A percentile compares a stretch with the other conserved stretches of the same genome.
These are phyloP conservation scores for Eristalis tenax DNA, from an alignment of 2,888 invertebrate genomes.

Conservation along the genomic window DNA sequence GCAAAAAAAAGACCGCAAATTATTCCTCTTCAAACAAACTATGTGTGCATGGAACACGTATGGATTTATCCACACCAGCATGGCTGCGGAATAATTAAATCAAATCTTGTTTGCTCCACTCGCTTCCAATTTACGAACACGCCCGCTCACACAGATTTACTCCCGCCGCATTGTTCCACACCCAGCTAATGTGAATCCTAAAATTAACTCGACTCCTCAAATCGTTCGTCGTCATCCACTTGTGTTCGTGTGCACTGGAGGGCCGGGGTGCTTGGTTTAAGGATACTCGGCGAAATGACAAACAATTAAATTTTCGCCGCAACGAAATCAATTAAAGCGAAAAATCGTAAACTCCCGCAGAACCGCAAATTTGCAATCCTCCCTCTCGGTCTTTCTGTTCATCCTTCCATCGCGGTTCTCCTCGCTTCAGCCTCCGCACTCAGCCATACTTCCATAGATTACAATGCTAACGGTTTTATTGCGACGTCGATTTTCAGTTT, in stretches of 20 bases:
- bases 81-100: not conserved
- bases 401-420: not conserved
- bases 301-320: slow-evolving; percentile 58
- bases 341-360: not conserved
- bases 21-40: not conserved
- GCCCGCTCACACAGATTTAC: not conserved
- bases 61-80: not conserved
- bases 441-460: not conserved
- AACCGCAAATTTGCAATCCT: slow-evolving; percentile 30
- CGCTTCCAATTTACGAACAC: not conserved
- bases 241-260: not conserved
- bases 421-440: not conserved
- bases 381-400: slow-evolving; percentile 1
- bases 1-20: not conserved
- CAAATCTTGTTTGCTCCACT: not conserved
- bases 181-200: not conserved
- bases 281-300: slow-evolving; percentile 51
- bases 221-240: not conserved
- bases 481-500: not conserved
- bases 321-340: slow-evolving; percentile 51
- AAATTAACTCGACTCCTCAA: not conserved
- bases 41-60: not conserved
- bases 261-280: not conserved
- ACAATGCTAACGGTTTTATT: slow-evolving; percentile 6
- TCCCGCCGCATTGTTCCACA: not conserved